Evolutionary conservation across 2,888 invertebrate species (phyloP).

Genomic region (Xestia c-nigrum): DNA sequence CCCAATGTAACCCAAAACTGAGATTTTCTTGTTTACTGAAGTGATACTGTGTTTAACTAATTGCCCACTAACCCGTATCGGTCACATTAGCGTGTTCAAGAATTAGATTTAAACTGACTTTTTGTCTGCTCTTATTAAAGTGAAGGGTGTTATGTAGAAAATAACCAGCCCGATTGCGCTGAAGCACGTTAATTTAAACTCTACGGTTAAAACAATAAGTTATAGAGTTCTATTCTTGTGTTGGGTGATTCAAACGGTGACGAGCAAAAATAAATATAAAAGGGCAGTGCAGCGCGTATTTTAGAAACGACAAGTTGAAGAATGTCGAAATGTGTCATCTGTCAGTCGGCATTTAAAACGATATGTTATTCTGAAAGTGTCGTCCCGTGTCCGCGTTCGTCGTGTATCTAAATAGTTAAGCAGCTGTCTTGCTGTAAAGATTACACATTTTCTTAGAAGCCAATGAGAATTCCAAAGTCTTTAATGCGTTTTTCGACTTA

Average conservation of each 20-base stretch:
- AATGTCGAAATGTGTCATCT: constrained; percentile 91
- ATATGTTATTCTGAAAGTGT: constrained; percentile 89
- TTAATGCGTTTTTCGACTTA: constrained; percentile 71
- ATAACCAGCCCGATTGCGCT: constrained; percentile 57
- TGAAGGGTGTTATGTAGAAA: constrained; percentile 74
- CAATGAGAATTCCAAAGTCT: constrained; percentile 81
- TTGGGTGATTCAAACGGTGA: constrained; percentile 72
- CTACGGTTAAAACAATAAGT: constrained; percentile 68
- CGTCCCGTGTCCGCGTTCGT: constrained; percentile 78
- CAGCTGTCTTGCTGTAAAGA: constrained; percentile 85
- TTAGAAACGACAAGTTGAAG: constrained; percentile 90
- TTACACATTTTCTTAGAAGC: constrained; percentile 81
- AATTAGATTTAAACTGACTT: constrained; percentile 78
- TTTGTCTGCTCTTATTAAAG: constrained; percentile 83
- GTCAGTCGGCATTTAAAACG: constrained; percentile 90
- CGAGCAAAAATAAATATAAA: constrained; percentile 84
- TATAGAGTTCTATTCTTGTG: constrained; percentile 63
- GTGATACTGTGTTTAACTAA: constrained; percentile 66
- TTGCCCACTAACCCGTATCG: constrained; percentile 78
- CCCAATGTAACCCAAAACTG: constrained; percentile 12
- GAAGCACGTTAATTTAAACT: constrained; percentile 61
- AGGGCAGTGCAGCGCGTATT: constrained; percentile 81
- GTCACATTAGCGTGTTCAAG: constrained; percentile 78
- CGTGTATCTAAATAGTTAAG: constrained; percentile 86
- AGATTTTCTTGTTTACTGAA: constrained; percentile 41